Evolutionary conservation across 2,113 vertebrate species (phyloP).

Genomic region (Siphamia tubifer): DNA sequence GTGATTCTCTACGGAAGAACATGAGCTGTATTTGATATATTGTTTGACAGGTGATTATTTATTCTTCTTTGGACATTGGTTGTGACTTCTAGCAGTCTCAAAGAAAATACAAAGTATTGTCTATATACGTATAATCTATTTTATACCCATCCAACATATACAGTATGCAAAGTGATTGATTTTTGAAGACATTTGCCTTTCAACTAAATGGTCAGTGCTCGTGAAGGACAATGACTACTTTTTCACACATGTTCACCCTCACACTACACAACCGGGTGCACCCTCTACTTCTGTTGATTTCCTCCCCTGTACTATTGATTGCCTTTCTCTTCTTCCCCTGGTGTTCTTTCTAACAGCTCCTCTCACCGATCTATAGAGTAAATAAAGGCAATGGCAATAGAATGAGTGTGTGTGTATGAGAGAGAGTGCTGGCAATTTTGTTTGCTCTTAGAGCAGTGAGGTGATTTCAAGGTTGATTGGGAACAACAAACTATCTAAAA

Average conservation of each 20-base stretch:
- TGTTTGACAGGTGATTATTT: constrained; percentile 52
- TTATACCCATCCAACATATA: background rate
- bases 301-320: constrained; percentile 70
- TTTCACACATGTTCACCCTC: background rate
- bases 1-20: constrained; percentile 33
- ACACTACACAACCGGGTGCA: constrained; percentile 5
- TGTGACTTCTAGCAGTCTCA: background rate
- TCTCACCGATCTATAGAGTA: constrained; percentile 73
- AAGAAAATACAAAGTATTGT: background rate
- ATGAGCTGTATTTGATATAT: constrained; percentile 45
- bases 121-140: background rate
- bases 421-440: constrained; percentile 32
- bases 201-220: constrained; percentile 36
- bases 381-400: constrained; percentile 68
- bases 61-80: background rate
- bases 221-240: constrained; percentile 52
- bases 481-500: constrained; percentile 69
- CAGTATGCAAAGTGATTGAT: background rate
- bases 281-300: constrained; percentile 59
- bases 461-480: constrained; percentile 81
- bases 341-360: constrained; percentile 65
- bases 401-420: constrained; percentile 4
- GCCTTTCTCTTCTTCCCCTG: constrained; percentile 60
- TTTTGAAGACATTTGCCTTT: constrained; percentile 22
- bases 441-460: constrained; percentile 55